phyloP scores from a whole-genome alignment of 1,140 invertebrate genomes.

The Macrobrachium nipponense region DNA sequence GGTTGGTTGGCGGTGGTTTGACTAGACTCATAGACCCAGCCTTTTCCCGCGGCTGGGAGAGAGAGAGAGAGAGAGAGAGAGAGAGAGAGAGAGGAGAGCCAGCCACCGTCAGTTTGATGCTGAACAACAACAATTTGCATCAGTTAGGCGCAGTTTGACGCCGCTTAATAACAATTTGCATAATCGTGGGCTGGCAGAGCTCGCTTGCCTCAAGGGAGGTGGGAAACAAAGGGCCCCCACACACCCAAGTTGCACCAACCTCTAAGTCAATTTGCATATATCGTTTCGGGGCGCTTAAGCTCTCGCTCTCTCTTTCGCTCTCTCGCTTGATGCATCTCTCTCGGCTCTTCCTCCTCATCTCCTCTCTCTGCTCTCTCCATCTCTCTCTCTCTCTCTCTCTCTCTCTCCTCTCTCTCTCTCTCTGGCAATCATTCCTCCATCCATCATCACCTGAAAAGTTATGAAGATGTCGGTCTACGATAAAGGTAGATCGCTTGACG shows the following conservation, averaged over 20 bases:
- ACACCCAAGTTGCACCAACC: slow-evolving; percentile 42
- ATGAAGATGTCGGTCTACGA: too few species aligned
- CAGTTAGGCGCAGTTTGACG: slow-evolving; percentile 56
- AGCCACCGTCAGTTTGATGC: slow-evolving; percentile 41
- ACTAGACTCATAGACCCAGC: too few species aligned
- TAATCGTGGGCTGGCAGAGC: slow-evolving; percentile 46
- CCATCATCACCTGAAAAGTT: too few species aligned
- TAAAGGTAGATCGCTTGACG: too few species aligned
- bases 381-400: too few species aligned
- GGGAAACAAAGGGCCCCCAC: slow-evolving; percentile 36
- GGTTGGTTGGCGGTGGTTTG: too few species aligned
- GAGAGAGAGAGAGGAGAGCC: slow-evolving; percentile 8
- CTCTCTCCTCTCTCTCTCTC: too few species aligned
- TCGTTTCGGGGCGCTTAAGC: background rate
- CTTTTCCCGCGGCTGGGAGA: background rate
- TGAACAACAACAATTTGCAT: slow-evolving; percentile 57
- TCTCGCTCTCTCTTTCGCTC: slow-evolving; percentile 3
- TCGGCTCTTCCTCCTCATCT: too few species aligned
- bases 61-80: background rate
- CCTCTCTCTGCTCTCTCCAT: too few species aligned
- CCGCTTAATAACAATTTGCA: slow-evolving; percentile 56
- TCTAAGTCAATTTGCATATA: slow-evolving; percentile 53
- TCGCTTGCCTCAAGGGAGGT: slow-evolving; percentile 6
- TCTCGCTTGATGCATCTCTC: background rate
- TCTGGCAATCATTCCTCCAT: too few species aligned